Evolutionary conservation across 1,140 invertebrate genomes (phyloP), one percentile per base, ranked within the genome.

Genomic region (Caerostris extrusa): DNA sequence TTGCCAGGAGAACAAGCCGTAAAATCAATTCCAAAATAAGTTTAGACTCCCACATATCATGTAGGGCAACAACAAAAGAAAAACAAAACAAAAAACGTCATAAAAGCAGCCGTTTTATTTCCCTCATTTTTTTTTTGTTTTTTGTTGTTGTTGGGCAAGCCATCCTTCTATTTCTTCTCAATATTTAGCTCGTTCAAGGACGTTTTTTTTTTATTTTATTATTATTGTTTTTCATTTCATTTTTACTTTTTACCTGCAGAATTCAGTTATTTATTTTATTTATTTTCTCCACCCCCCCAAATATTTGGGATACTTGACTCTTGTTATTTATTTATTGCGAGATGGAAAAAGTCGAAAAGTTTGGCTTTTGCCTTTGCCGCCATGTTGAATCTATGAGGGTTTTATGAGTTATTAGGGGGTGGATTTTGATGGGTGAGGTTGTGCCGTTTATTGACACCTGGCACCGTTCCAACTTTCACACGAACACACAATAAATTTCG

Each of bases 381-480:
- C 71, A 81, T 81, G 69, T 81, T 90, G 69, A 81, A 81, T 90
- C 89, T 56, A n/a, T n/a, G 34, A 34, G 8, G 67, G 60, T 90
- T 90, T 90, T 90, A 60, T 77, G 89, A 77, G 69, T 81, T 81
- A 53, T 77, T 69, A 55, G 34, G 89, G 55, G 34, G 34, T n/a
- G 12, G 55, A 8, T 81, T 90, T 81, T 67, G 17, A 50, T 7
- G 58, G 89, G 12, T 17, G 34, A 34, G 34, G 34, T 81, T 19
- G 69, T 14, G 17, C 69, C 69, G 67, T 90, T 90, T 90, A 90
- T 90, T 90, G 89, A 90, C 89, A 90, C 55, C 89, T 90, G 89
- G 89, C 89, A 53, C 69, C 57, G 57, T 61, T 34, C 34, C 34
- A 34, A 34, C 34, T 34, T 90, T 90, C 89, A 81, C 69, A 77